These are phyloP conservation scores for Otis tarda DNA, from an alignment of 2,113 vertebrate genomes.

Conservation along the genomic window DNA sequence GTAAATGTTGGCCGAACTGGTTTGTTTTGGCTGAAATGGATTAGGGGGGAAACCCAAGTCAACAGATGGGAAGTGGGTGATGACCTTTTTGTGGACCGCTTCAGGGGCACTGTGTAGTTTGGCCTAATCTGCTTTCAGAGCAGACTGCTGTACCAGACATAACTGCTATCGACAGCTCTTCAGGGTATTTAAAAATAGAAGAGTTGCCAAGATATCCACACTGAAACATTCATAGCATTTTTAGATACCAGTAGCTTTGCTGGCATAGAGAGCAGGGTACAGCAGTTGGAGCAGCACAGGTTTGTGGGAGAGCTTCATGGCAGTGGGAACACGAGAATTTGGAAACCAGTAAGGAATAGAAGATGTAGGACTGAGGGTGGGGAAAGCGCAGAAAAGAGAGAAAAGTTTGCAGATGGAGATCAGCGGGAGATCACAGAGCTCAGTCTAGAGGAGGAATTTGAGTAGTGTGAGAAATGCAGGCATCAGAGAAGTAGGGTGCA, in stretches of 20 bases:
- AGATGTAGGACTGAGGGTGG: neutral
- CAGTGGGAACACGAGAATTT: neutral
- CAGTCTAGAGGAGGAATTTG: neutral
- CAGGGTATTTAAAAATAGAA: neutral
- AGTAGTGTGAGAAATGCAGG: neutral
- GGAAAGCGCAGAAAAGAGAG: neutral
- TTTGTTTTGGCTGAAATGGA: neutral
- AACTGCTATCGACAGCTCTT: neutral
- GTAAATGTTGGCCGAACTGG: neutral
- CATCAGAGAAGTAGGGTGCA: accelerated
- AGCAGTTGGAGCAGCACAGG: neutral
- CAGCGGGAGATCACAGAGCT: neutral
- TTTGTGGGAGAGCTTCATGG: neutral
- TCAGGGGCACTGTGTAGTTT: neutral
- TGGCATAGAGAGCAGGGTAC: neutral
- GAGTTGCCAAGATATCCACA: neutral
- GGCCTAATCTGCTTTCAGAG: neutral
- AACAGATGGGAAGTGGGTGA: neutral
- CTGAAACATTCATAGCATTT: neutral
- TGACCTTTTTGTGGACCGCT: neutral
- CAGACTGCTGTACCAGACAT: neutral
- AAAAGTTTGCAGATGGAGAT: neutral
- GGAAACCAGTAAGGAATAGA: neutral
- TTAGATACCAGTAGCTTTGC: neutral
- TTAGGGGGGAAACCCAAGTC: neutral